A percentile compares a stretch with the other conserved stretches of the same genome.
phyloP scores from a whole-genome alignment of 2,888 invertebrate genomes.

The Poecilobothrus nobilitatus region DNA sequence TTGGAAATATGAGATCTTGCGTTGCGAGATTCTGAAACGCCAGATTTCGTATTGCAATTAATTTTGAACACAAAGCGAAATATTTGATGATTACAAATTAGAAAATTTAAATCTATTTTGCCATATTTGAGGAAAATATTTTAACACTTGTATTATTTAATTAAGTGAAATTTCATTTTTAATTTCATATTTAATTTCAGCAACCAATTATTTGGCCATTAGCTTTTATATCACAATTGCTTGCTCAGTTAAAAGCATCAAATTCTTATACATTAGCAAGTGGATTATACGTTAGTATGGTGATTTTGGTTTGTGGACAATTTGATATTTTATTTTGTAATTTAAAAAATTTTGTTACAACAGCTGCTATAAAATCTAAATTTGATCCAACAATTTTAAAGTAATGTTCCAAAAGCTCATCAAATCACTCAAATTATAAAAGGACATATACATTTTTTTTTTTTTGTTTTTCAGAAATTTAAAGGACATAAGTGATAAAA shows the following conservation, averaged over 20 bases:
- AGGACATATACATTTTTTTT: too few relatives aligned
- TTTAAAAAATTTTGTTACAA: constrained; percentile 35
- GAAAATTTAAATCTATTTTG: too few relatives aligned
- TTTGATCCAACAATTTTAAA: constrained; percentile 21
- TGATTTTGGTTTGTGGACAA: constrained; percentile 34
- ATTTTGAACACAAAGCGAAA: too few relatives aligned
- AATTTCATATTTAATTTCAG: constrained; percentile 2
- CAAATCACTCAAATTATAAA: too few relatives aligned
- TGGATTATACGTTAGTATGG: constrained; percentile 34
- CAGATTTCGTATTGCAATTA: too few relatives aligned
- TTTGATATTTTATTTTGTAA: constrained; percentile 36
- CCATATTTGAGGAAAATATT: too few relatives aligned
- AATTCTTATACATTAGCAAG: constrained; percentile 28
- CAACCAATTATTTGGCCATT: constrained; percentile 18
- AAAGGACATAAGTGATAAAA: constrained; percentile 23
- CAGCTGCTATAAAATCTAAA: constrained; percentile 29
- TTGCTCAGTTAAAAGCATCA: constrained; percentile 37
- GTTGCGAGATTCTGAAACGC: too few relatives aligned
- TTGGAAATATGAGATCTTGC: too few relatives aligned
- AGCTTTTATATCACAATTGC: constrained; percentile 29
- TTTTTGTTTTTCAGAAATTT: constrained; percentile 25
- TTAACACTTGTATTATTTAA: too few relatives aligned
- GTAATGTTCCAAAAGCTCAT: too few relatives aligned
- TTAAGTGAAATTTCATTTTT: too few relatives aligned
- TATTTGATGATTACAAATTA: too few relatives aligned